Evolutionary conservation across 2,888 invertebrate species (phyloP).

Genomic region (Cephus runcator): DNA sequence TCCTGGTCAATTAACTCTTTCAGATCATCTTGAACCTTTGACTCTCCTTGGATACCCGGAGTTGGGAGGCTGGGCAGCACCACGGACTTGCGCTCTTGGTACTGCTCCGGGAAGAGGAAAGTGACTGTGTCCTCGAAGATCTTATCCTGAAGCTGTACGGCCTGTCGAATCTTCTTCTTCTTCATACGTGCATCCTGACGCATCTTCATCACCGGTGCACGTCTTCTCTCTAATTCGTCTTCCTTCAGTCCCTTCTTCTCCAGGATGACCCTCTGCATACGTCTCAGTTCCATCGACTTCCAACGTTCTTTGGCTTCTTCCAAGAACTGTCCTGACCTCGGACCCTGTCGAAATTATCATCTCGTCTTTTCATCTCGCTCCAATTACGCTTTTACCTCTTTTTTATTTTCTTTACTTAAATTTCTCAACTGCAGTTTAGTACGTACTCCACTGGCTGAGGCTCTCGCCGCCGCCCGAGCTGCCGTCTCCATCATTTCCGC

Average conservation of each 20-base stretch:
- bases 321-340: constrained; percentile 45
- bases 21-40: constrained; percentile 52
- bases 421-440: constrained; percentile 2
- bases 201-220: constrained; percentile 71
- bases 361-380: constrained; percentile 26
- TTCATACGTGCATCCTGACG: constrained; percentile 71
- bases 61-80: constrained; percentile 5
- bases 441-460: not conserved
- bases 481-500: constrained; percentile 63
- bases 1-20: constrained; percentile 8
- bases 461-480: constrained; percentile 26
- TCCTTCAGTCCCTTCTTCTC: constrained; percentile 73
- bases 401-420: constrained; percentile 6
- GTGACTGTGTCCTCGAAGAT: constrained; percentile 76
- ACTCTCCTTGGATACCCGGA: constrained; percentile 63
- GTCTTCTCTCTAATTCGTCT: constrained; percentile 71
- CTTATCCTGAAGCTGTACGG: constrained; percentile 70
- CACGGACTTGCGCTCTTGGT: constrained; percentile 19
- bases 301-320: constrained; percentile 69
- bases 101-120: constrained; percentile 71
- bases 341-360: constrained; percentile 39
- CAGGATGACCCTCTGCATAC: constrained; percentile 73
- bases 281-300: constrained; percentile 73
- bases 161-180: constrained; percentile 69
- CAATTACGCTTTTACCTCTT: constrained; percentile 17